These are phyloP conservation scores for Heliothis virescens DNA, from an alignment of 1,140 invertebrate species.

Conservation along the genomic window DNA sequence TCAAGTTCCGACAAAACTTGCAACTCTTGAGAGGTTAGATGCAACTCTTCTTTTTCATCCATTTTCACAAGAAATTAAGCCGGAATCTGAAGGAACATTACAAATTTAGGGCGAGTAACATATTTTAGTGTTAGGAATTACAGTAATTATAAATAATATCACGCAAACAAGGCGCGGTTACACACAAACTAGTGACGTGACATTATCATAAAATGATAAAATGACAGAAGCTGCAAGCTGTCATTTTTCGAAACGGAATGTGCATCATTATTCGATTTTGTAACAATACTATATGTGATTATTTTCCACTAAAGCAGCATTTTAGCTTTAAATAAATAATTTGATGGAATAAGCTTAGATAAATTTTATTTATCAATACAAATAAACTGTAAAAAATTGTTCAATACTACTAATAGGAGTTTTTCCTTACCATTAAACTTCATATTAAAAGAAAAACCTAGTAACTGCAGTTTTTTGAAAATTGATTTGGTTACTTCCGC, in stretches of 20 bases:
- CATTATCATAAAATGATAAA: background rate
- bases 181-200: constrained; percentile 42
- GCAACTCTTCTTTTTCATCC: constrained; percentile 85
- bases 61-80: constrained; percentile 59
- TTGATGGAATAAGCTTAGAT: too few relatives aligned
- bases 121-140: background rate
- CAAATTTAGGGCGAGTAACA: background rate
- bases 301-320: too few relatives aligned
- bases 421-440: too few relatives aligned
- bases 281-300: too few relatives aligned
- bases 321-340: too few relatives aligned
- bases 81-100: constrained; percentile 18
- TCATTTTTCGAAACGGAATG: background rate
- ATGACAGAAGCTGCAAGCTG: background rate
- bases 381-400: too few relatives aligned
- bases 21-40: constrained; percentile 90
- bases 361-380: too few relatives aligned
- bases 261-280: too few relatives aligned
- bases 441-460: too few relatives aligned
- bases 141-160: constrained; percentile 31
- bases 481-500: too few relatives aligned
- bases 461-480: too few relatives aligned
- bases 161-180: constrained; percentile 54
- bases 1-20: constrained; percentile 94
- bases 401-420: too few relatives aligned